A percentile compares a stretch with the other conserved stretches of the same genome.
Evolutionary conservation across 2,797 vertebrate species (phyloP).

Genomic region (Phalloptychus januarius): DNA sequence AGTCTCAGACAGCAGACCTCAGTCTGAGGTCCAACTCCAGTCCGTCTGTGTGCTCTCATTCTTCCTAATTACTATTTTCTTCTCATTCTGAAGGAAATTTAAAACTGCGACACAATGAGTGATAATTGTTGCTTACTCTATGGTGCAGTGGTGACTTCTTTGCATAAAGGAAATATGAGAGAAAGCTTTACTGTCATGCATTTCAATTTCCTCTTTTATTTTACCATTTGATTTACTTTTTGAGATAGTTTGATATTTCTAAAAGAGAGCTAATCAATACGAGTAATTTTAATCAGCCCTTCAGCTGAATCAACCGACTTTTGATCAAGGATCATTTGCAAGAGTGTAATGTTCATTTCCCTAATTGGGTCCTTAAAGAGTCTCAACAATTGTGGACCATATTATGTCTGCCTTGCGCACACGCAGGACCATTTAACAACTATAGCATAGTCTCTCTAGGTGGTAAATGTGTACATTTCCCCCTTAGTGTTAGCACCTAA

Average conservation of each 20-base stretch:
- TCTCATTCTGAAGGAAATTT: conserved; percentile 55
- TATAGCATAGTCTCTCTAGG: conserved; percentile 1
- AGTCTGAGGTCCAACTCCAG: conserved; percentile 44
- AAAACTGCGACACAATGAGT: conserved; percentile 47
- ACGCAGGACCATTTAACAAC: conserved; percentile 7
- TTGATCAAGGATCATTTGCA: conserved; percentile 44
- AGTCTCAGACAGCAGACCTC: conserved; percentile 38
- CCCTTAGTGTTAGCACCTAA: conserved; percentile 34
- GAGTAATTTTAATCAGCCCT: conserved; percentile 16
- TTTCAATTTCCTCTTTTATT: conserved; percentile 12
- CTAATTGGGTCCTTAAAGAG: conserved; percentile 33
- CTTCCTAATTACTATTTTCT: conserved; percentile 71
- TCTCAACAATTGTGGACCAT: conserved; percentile 4
- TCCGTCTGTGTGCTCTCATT: conserved; percentile 23
- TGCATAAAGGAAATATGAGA: conserved; percentile 40
- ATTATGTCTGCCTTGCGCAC: background rate
- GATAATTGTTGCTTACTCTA: conserved; percentile 42
- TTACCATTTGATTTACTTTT: background rate
- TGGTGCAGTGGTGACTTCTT: conserved; percentile 25
- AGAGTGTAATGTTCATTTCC: conserved; percentile 25
- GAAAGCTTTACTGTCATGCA: conserved; percentile 3
- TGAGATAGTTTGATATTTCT: conserved; percentile 12
- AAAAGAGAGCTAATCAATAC: conserved; percentile 14
- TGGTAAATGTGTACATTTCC: conserved; percentile 15
- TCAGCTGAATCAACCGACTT: conserved; percentile 39